These are phyloP conservation scores for Eupeodes latifasciatus DNA, from an alignment of 2,888 invertebrate species.

Conservation along the genomic window DNA sequence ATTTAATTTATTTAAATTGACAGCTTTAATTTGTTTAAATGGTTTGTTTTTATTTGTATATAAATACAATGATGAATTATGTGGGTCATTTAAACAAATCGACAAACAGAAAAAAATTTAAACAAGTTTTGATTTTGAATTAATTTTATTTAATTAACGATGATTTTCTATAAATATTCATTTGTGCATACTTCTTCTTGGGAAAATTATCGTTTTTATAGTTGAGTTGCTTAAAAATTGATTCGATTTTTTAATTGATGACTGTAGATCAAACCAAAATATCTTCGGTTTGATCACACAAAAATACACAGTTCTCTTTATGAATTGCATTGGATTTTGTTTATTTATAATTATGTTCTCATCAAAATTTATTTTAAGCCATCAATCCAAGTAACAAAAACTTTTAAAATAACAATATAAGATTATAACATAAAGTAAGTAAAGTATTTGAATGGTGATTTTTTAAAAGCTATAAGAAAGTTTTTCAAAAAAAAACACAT, in stretches of 20 bases:
- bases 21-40: slow-evolving; percentile 7
- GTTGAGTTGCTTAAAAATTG: background rate
- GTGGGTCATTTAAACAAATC: background rate
- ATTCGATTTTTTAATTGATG: background rate
- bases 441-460: too few species aligned
- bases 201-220: background rate
- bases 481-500: too few species aligned
- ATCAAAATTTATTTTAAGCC: too few species aligned
- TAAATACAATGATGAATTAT: background rate
- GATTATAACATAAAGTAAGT: too few species aligned
- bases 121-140: slow-evolving; percentile 1
- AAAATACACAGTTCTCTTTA: too few species aligned
- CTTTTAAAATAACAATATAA: too few species aligned
- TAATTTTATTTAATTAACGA: background rate
- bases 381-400: too few species aligned
- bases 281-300: too few species aligned
- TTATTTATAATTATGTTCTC: too few species aligned
- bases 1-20: slow-evolving; percentile 21
- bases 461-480: too few species aligned
- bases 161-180: background rate
- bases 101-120: background rate
- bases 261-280: background rate
- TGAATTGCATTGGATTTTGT: too few species aligned
- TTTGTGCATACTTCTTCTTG: background rate
- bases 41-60: background rate